Evolutionary conservation across 2,888 invertebrate species (phyloP).

Genomic region (Ophraella communa): DNA sequence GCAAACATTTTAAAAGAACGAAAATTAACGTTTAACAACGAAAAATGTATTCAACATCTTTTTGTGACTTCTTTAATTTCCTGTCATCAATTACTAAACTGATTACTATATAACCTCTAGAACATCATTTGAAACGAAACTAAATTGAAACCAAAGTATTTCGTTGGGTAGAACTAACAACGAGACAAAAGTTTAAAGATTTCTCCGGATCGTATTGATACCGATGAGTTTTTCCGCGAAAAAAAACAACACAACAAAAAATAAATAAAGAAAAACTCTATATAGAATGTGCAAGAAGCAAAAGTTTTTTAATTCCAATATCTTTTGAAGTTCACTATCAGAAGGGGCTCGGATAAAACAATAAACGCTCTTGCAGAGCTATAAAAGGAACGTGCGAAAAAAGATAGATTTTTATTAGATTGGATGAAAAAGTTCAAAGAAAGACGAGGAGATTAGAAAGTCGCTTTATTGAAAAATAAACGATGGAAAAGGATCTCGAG

Average conservation of each 20-base stretch:
- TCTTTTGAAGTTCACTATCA: slow-evolving; percentile 27
- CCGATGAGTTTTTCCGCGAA: neutral
- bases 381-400: slow-evolving; percentile 21
- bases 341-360: slow-evolving; percentile 20
- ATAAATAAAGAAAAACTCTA: slow-evolving; percentile 6
- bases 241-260: too few relatives aligned
- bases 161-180: neutral
- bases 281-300: slow-evolving; percentile 10
- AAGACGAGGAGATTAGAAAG: slow-evolving; percentile 16
- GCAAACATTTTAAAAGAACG: too few relatives aligned
- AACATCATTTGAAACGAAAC: neutral
- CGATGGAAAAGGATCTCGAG: neutral
- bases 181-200: neutral
- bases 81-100: neutral
- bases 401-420: slow-evolving; percentile 25
- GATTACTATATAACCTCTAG: neutral
- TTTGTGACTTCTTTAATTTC: neutral
- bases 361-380: slow-evolving; percentile 15
- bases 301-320: slow-evolving; percentile 27
- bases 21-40: too few relatives aligned
- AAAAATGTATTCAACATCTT: neutral
- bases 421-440: slow-evolving; percentile 12
- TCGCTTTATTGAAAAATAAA: slow-evolving; percentile 22
- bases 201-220: slow-evolving; percentile 1
- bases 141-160: neutral